Percentiles rank a stretch among this genome's conserved stretches.
These are phyloP conservation scores for Lutraria rhynchaena DNA, from an alignment of 1,140 invertebrate species.

Conservation along the genomic window DNA sequence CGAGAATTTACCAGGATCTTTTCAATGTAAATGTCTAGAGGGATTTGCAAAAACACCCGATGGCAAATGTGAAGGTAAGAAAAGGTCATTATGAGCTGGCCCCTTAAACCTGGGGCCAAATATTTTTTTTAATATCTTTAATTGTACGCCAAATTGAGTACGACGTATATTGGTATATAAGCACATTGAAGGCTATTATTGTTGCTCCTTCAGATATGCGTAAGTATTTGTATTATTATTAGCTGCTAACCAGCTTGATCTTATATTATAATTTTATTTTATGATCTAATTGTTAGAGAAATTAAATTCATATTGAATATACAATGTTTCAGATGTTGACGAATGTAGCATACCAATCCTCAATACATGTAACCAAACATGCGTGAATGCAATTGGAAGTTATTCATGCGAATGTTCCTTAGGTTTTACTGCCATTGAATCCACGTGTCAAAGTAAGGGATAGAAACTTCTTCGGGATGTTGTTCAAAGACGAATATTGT, in stretches of 20 bases:
- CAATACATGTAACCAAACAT: not conserved
- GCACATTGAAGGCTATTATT: not conserved
- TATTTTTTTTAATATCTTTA: not conserved
- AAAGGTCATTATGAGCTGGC: not conserved
- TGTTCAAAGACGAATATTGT: not conserved
- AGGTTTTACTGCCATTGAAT: not conserved
- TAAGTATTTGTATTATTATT: not conserved
- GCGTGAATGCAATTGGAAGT: not conserved
- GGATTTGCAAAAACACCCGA: not conserved
- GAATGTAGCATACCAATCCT: not conserved
- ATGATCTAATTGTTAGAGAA: not conserved
- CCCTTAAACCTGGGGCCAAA: not conserved
- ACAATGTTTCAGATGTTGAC: not conserved
- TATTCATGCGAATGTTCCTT: not conserved
- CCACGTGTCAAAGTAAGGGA: constrained; percentile 15
- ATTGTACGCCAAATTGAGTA: not conserved
- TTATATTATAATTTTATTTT: not conserved
- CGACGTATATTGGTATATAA: not conserved
- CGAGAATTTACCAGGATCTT: not conserved
- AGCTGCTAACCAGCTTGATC: not conserved
- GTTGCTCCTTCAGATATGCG: not conserved
- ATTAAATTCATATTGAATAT: not conserved
- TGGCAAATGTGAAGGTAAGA: not conserved
- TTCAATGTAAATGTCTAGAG: constrained; percentile 7
- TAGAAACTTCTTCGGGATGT: not conserved